Evolutionary conservation across 2,797 vertebrate genomes (phyloP), one percentile per base, ranked within the genome.

Genomic region (Phyllotis vaccarum): DNA sequence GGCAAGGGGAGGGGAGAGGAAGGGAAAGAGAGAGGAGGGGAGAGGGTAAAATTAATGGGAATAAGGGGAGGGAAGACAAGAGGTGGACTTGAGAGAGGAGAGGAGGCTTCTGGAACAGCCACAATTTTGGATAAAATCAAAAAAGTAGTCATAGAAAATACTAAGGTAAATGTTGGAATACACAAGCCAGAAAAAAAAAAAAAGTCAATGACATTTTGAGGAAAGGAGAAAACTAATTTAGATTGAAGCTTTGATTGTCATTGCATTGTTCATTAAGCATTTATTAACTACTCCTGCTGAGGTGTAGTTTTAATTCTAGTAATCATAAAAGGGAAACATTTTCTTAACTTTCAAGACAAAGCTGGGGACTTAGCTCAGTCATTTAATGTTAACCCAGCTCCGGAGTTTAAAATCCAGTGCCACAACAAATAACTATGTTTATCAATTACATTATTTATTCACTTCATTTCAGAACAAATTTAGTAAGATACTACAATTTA

Each of bases 11-110:
- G 1, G 19, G 31, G 2, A 66, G 43, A 52, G 52, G 40, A 54
- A 43, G 9, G 9, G 3, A 17, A 31, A 21, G 37, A 0, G 3
- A 40, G 4, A 13, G 12, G 17, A n/a, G 56, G 3, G 5, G 0
- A 62, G 27, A 82, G 22, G 43, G 7, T 27, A 43, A 6, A 29
- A 31, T 3, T 10, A 21, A 37, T 11, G 29, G 2, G 6, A 49
- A 3, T 4, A 76, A 40, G 4, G 13, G 12, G 19, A 66, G 80
- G 22, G 2, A 2, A 62, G 16, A 62, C 2, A 8, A 31, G 43
- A 49, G 43, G 27, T 43, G 16, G 3, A 12, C 29, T n/a, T n/a
- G 31, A 37, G 64, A 56, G 22, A 11, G 8, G 49, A 5, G 13
- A 5, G 1, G 17, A 40, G 37, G 34, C 29, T 83, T 89, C n/a